phyloP scores from a whole-genome alignment of 2,113 vertebrate species.

The Hyperoodon ampullatus region DNA sequence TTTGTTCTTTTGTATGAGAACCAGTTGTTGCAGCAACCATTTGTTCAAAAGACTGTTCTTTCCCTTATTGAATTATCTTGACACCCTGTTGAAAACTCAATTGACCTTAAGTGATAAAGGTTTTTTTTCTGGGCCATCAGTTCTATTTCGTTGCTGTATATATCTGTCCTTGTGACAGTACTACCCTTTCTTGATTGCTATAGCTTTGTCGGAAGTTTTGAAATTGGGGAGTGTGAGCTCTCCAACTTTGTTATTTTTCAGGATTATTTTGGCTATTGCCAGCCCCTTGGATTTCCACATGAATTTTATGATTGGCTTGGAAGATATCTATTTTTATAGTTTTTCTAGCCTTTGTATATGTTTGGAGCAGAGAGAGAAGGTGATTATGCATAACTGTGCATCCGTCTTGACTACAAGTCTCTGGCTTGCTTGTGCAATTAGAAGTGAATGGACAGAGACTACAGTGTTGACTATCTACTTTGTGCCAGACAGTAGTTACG shows the following conservation, averaged over 20 bases:
- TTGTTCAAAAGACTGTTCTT: neutral
- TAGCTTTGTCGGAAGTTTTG: constrained; percentile 31
- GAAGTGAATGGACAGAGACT: neutral
- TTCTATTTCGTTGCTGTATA: neutral
- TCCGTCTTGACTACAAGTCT: neutral
- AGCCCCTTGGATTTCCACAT: neutral
- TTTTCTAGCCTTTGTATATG: neutral
- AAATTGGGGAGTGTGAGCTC: neutral
- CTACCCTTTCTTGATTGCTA: neutral
- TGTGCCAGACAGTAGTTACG: neutral
- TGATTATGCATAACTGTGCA: neutral
- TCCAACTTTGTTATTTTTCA: neutral
- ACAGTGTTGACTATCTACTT: neutral
- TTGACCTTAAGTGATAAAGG: neutral
- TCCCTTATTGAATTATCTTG: neutral
- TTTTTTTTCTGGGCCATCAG: neutral
- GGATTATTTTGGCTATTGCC: neutral
- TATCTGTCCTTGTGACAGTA: neutral
- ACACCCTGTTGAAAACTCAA: neutral
- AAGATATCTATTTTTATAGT: neutral
- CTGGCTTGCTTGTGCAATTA: neutral
- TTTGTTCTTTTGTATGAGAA: neutral
- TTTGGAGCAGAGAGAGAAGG: neutral
- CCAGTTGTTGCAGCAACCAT: neutral
- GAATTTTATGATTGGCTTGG: neutral